Conservation (phyloP, 2,888 invertebrate species). For the Linyphia triangularis region DNA sequence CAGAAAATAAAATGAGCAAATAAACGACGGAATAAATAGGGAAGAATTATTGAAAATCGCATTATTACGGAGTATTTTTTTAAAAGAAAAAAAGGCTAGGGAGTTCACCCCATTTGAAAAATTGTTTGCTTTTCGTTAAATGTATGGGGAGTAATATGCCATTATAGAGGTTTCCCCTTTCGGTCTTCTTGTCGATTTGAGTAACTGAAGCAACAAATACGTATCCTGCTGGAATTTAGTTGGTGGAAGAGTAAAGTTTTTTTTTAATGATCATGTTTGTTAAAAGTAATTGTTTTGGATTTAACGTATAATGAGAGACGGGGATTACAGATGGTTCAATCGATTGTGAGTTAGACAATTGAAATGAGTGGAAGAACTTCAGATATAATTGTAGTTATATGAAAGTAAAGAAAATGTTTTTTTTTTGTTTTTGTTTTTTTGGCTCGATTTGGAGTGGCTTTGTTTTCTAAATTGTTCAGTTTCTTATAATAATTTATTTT, state of each 20-base stretch:
- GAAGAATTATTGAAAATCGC: conserved; percentile 60
- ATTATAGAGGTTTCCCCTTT: conserved; percentile 22
- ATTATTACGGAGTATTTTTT: conserved; percentile 42
- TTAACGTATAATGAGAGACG: not conserved
- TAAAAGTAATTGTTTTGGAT: conserved; percentile 32
- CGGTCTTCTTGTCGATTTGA: not conserved
- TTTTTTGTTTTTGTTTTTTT: not conserved
- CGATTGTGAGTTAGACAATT: conserved; percentile 15
- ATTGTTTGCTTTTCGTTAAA: conserved; percentile 59
- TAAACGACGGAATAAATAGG: conserved; percentile 22
- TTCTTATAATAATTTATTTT: not conserved
- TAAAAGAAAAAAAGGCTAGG: conserved; percentile 37
- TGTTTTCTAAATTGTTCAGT: not conserved
- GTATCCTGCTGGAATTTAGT: not conserved
- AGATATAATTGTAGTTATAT: not conserved
- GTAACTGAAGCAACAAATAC: conserved; percentile 36
- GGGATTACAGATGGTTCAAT: not conserved
- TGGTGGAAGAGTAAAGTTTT: not conserved
- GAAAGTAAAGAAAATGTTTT: not conserved
- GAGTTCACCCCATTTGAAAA: conserved; percentile 8
- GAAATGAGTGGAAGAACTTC: not conserved
- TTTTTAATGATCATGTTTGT: conserved; percentile 37
- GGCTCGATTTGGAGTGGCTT: not conserved
- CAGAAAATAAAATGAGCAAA: conserved; percentile 35
- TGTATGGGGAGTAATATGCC: conserved; percentile 31